Conservation (phyloP, 2,113 vertebrate species). For the Hyla sarda region DNA sequence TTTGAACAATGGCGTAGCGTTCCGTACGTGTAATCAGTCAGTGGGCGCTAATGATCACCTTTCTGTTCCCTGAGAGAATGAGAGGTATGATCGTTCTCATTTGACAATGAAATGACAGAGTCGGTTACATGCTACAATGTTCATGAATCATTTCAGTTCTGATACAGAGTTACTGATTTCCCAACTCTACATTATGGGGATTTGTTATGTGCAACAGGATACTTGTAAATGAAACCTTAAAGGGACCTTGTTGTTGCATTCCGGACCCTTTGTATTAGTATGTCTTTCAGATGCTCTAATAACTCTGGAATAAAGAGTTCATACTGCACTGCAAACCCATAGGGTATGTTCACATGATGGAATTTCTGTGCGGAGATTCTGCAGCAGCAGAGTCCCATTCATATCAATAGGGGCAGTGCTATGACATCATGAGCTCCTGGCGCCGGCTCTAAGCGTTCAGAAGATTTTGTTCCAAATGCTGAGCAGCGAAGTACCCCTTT, state of each 20-base stretch:
- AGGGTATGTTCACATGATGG: too few species aligned
- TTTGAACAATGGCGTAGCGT: background rate
- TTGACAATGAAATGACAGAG: constrained; percentile 54
- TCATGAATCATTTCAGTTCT: constrained; percentile 56
- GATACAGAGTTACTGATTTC: background rate
- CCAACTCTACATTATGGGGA: background rate
- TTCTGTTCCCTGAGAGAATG: constrained; percentile 27
- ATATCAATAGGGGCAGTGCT: too few species aligned
- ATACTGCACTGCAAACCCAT: background rate
- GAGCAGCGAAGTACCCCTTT: background rate
- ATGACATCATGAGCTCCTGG: too few species aligned
- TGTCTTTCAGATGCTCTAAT: too few species aligned
- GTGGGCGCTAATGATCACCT: constrained; percentile 40
- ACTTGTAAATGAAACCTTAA: background rate
- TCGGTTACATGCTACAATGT: constrained; percentile 63
- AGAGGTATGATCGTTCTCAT: constrained; percentile 47
- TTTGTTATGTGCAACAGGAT: constrained; percentile 2
- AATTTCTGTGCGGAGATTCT: too few species aligned
- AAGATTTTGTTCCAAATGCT: too few species aligned
- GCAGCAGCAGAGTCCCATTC: too few species aligned
- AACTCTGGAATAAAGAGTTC: background rate
- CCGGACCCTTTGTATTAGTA: background rate
- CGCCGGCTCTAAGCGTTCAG: too few species aligned
- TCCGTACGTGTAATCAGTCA: constrained; percentile 32
- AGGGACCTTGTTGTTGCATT: background rate